phyloP scores from a whole-genome alignment of 2,888 invertebrate species.

The Drosophila quasianomalipes region DNA sequence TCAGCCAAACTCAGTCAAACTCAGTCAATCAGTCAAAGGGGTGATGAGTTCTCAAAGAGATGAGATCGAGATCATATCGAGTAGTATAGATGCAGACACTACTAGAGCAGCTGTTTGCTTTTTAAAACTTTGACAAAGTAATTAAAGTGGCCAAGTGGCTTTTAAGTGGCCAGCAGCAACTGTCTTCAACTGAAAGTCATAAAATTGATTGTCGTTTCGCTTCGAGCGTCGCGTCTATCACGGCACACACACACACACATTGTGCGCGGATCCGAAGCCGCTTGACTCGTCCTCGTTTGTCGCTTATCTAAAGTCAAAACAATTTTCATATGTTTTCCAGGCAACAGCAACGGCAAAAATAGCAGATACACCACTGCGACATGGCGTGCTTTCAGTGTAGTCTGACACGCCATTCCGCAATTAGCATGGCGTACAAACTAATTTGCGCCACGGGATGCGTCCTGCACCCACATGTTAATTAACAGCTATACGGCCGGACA shows the following conservation, averaged over 20 bases:
- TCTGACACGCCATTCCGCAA: slow-evolving; percentile 83
- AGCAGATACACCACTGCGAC: slow-evolving; percentile 8
- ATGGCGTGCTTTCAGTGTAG: slow-evolving; percentile 76
- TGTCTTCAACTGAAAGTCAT: slow-evolving; percentile 78
- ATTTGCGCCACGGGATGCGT: slow-evolving; percentile 82
- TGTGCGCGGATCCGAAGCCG: slow-evolving; percentile 24
- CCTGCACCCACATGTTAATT: slow-evolving; percentile 81
- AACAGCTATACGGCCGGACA: slow-evolving; percentile 48
- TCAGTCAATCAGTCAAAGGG: slow-evolving; percentile 35
- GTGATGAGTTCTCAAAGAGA: slow-evolving; percentile 6
- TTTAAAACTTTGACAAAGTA: slow-evolving; percentile 41
- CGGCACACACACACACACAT: slow-evolving; percentile 53
- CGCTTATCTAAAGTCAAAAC: slow-evolving; percentile 85
- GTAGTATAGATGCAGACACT: slow-evolving; percentile 19
- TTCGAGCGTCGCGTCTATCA: slow-evolving; percentile 71
- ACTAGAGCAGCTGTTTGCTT: slow-evolving; percentile 68
- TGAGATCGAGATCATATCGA: slow-evolving; percentile 45
- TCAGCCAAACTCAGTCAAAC: slow-evolving; percentile 39
- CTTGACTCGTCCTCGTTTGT: slow-evolving; percentile 58
- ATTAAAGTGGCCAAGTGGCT: slow-evolving; percentile 68
- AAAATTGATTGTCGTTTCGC: slow-evolving; percentile 81
- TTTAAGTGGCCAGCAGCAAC: slow-evolving; percentile 43
- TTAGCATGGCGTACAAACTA: slow-evolving; percentile 84
- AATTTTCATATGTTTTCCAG: slow-evolving; percentile 82
- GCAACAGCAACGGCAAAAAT: slow-evolving; percentile 21